These are phyloP conservation scores for Mactra quadrangularis DNA, from an alignment of 1,140 invertebrate species.

Conservation along the genomic window DNA sequence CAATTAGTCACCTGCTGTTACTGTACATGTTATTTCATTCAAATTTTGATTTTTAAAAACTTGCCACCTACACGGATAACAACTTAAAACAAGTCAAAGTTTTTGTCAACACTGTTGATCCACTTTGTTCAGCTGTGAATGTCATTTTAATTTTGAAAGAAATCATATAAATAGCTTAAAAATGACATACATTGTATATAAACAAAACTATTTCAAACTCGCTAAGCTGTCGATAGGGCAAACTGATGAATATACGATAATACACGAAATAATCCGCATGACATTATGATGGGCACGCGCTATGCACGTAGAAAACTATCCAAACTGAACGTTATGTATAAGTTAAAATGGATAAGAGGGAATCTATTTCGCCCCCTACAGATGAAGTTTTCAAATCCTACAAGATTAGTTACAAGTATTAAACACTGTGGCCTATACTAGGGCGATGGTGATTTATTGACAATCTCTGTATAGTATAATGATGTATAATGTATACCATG, in stretches of 20 bases:
- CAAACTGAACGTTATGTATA: neutral
- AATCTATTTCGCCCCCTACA: constrained; percentile 10
- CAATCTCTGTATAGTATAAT: too few species aligned
- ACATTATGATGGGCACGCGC: constrained; percentile 27
- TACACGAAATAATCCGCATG: constrained; percentile 17
- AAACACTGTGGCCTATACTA: neutral
- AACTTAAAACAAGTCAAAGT: too few species aligned
- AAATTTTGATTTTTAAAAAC: too few species aligned
- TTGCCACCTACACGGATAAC: too few species aligned
- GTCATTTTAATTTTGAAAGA: too few species aligned
- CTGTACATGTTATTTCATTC: too few species aligned
- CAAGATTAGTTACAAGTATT: neutral
- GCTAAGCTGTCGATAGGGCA: neutral
- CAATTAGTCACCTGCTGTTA: too few species aligned
- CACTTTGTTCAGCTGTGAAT: too few species aligned
- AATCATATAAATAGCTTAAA: too few species aligned
- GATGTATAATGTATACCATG: too few species aligned
- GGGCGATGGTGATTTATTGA: too few species aligned
- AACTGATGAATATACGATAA: constrained; percentile 15
- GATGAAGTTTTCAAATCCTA: neutral
- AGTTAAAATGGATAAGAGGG: constrained; percentile 6
- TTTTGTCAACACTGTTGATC: too few species aligned
- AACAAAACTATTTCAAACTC: constrained; percentile 7
- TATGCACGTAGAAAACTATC: neutral
- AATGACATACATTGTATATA: neutral